Base-by-base conservation (phyloP, 2,888 invertebrate genomes). In the Lucinisca nassula region DNA sequence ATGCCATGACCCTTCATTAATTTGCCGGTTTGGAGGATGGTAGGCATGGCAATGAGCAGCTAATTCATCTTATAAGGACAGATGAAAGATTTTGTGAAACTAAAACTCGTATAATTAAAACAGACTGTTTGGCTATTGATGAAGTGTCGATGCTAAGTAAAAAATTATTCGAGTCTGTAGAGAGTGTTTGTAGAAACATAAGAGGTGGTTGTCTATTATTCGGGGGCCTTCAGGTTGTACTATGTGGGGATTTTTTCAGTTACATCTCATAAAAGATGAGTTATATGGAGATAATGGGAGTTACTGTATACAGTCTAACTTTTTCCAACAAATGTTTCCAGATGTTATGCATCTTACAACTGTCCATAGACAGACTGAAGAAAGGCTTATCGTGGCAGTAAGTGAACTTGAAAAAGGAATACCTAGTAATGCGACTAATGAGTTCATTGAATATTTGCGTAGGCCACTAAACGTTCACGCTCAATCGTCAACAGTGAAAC, bases 71-170 rank as follows among this genome's bases (percentile, higher is more conserved):
- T 12, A 37, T 84, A 17, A 17, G 27, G 4, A 80, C 27, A 74
- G 80, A 88, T 74, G 82, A 88, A 49, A 0, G 82, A 21, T 85
- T 73, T 45, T n/a, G 0, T 4, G 38, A 49, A 14, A 76, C 77
- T 0, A 82, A 80, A 49, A 0, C 40, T 0, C 75, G 49, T 4
- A 85, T 85, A 1, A 4, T 8, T 17, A n/a, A 24, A 10, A 61
- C 75, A 17, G 76, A 85, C 1, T 6, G n/a, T 6, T 37, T 88
- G 4, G 61, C 85, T 0, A 85, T 88, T 32, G 85, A 88, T 74
- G 85, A 88, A 67, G 72, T 88, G 17, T 88, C 85, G 17, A 82
- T 88, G 88, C 37, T 84, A 1, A 85, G 85, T 45, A 45, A n/a
- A 17, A 24, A 55, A 35, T 24, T 55, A 2, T 30, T 84, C 0